These are phyloP conservation scores for Leptopilina clavipes DNA, from an alignment of 1,140 invertebrate species.

Conservation along the genomic window DNA sequence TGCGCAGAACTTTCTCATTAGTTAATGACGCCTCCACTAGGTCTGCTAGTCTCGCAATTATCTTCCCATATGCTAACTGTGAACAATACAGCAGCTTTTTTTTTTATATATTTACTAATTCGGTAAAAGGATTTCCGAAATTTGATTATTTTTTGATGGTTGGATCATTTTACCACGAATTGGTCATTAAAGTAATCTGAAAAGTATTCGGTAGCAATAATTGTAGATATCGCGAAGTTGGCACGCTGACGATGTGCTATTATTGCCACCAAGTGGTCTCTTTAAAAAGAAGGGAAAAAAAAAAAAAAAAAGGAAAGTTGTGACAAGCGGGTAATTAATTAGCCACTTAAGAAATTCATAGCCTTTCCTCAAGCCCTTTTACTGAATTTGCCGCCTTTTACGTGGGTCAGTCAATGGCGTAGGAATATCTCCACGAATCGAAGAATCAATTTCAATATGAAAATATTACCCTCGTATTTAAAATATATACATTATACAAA, in stretches of 20 bases:
- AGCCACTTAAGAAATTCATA: constrained; percentile 28
- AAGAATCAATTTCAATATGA: neutral
- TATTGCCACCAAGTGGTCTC: neutral
- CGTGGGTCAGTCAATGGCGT: neutral
- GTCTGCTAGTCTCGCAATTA: no score
- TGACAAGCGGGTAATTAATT: constrained; percentile 12
- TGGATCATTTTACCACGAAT: no score
- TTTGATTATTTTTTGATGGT: no score
- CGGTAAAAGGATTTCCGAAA: no score
- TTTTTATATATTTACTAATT: no score
- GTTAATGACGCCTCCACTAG: no score
- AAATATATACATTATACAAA: neutral
- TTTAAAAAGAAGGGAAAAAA: neutral
- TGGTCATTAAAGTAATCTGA: no score
- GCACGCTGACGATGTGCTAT: constrained; percentile 14
- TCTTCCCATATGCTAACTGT: no score
- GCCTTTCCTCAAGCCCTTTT: neutral
- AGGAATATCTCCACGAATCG: neutral
- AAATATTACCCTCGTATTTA: neutral
- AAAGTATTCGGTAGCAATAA: neutral
- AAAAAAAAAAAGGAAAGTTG: neutral
- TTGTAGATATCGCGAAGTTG: no score
- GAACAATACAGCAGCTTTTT: no score
- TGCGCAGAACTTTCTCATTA: no score
- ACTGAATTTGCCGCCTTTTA: neutral